Conservation (phyloP, 2,113 vertebrate genomes). For the Vireo altiloquus region DNA sequence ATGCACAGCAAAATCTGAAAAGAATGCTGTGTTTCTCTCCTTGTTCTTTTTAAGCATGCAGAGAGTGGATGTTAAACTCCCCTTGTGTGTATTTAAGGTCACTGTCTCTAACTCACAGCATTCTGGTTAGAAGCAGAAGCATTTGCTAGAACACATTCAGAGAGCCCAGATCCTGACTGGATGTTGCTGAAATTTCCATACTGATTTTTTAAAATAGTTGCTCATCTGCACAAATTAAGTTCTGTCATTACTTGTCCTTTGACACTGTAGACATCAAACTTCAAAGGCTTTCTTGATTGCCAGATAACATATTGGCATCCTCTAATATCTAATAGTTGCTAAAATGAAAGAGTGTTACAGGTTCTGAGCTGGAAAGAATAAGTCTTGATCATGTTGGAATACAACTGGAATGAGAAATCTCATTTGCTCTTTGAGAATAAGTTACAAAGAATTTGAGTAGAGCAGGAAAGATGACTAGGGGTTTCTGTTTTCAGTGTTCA, state of each 20-base stretch:
- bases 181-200: constrained; percentile 14
- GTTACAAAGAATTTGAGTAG: neutral
- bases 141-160: neutral
- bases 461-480: neutral
- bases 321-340: neutral
- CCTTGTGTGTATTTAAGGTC: neutral
- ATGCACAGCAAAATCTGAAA: neutral
- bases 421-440: constrained; percentile 21
- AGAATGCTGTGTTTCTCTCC: neutral
- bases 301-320: constrained; percentile 14
- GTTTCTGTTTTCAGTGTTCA: constrained; percentile 1
- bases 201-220: constrained; percentile 12
- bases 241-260: constrained; percentile 21
- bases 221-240: constrained; percentile 17
- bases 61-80: neutral
- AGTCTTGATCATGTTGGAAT: neutral
- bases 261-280: neutral
- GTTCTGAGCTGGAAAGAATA: neutral
- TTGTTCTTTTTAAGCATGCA: neutral
- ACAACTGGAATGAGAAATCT: constrained; percentile 4
- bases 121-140: neutral
- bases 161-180: neutral
- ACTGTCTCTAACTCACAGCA: neutral
- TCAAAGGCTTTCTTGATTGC: constrained; percentile 30
- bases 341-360: neutral